A percentile compares a stretch with the other conserved stretches of the same genome.
Conservation (phyloP, 2,797 vertebrate genomes). For the Leptodactylus fallax region DNA sequence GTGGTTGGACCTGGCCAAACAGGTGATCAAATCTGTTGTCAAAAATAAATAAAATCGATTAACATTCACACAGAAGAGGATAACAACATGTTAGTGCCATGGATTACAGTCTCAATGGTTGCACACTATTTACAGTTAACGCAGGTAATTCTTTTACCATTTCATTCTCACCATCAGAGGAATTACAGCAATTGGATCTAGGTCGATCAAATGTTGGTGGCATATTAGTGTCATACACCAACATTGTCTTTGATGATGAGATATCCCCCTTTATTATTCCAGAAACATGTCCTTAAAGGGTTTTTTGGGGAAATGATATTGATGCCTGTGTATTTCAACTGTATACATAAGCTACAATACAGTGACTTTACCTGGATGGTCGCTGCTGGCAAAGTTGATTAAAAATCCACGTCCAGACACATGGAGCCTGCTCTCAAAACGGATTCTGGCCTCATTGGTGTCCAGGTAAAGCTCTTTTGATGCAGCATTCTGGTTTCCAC, state of each 20-base stretch:
- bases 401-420: slow-evolving; percentile 85
- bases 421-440: slow-evolving; percentile 80
- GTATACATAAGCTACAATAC: neutral
- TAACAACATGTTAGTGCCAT: neutral
- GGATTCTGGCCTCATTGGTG: slow-evolving; percentile 80
- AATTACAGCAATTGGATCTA: too few species aligned
- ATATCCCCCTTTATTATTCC: too few species aligned
- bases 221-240: too few species aligned
- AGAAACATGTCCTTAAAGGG: too few species aligned
- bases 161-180: too few species aligned
- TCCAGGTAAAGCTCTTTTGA: slow-evolving; percentile 77
- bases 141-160: too few species aligned
- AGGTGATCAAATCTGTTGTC: slow-evolving; percentile 85
- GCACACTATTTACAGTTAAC: too few species aligned
- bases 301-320: too few species aligned
- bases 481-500: slow-evolving; percentile 72
- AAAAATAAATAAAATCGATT: slow-evolving; percentile 64
- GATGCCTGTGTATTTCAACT: too few species aligned
- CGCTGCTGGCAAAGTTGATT: slow-evolving; percentile 81
- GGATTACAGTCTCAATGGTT: too few species aligned
- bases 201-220: too few species aligned
- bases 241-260: too few species aligned
- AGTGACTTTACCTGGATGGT: slow-evolving; percentile 79
- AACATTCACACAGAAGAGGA: neutral
- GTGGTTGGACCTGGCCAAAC: slow-evolving; percentile 82